phyloP scores from a whole-genome alignment of 1,140 invertebrate species.

The Drosophila pachea region DNA sequence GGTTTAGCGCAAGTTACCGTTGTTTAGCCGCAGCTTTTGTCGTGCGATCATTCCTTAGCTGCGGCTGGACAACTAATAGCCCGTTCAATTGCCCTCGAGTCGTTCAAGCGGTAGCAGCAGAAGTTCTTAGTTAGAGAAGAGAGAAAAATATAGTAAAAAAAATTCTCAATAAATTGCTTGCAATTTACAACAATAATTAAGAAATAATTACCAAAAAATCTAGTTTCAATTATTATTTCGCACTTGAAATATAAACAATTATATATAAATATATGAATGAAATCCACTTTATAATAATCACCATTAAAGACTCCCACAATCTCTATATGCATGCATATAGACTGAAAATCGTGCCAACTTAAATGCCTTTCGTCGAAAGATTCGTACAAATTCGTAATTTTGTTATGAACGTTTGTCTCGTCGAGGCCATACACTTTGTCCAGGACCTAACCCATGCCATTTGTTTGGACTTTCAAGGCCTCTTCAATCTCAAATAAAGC shows the following conservation, averaged over 20 bases:
- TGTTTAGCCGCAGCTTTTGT: constrained; percentile 17
- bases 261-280: constrained; percentile 1
- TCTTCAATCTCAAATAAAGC: constrained; percentile 58
- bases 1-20: constrained; percentile 41
- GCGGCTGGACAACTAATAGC: constrained; percentile 2
- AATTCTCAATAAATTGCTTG: constrained; percentile 16
- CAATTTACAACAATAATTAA: constrained; percentile 17
- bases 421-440: constrained; percentile 68
- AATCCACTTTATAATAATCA: constrained; percentile 1
- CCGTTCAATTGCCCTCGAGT: constrained; percentile 63
- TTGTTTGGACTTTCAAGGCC: constrained; percentile 62
- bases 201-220: not conserved
- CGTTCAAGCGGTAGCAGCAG: constrained; percentile 56
- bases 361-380: constrained; percentile 73
- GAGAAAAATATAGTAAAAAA: constrained; percentile 11
- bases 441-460: constrained; percentile 67
- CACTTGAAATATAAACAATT: constrained; percentile 38
- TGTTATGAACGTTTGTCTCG: constrained; percentile 73
- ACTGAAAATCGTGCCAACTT: constrained; percentile 38
- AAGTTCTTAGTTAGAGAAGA: constrained; percentile 23
- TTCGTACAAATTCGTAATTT: constrained; percentile 69
- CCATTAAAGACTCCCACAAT: constrained; percentile 12
- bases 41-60: constrained; percentile 11
- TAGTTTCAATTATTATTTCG: constrained; percentile 37
- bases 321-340: constrained; percentile 32